Evolutionary conservation across 2,888 invertebrate species (phyloP).

Genomic region (Phalera bucephala): DNA sequence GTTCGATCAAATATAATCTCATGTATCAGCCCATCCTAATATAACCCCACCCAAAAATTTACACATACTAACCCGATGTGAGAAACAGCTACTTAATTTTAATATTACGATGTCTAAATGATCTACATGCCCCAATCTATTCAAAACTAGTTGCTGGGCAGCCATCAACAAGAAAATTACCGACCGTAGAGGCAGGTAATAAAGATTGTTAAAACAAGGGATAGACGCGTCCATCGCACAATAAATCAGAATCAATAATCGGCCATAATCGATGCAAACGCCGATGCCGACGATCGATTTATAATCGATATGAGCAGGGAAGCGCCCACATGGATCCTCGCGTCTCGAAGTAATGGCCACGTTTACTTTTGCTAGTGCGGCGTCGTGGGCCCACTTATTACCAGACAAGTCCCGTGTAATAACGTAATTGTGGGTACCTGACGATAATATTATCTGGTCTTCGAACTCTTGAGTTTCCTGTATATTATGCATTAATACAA

Average conservation of each 20-base stretch:
- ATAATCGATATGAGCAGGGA: constrained; percentile 48
- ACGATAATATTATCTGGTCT: constrained; percentile 1
- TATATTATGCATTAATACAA: no score
- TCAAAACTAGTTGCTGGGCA: no score
- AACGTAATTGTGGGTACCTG: constrained; percentile 9
- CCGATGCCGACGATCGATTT: constrained; percentile 51
- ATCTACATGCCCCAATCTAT: no score
- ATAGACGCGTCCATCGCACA: constrained; percentile 16
- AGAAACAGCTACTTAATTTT: no score
- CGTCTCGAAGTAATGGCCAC: constrained; percentile 32
- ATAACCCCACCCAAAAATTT: no score
- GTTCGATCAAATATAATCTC: no score
- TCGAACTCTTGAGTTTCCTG: not conserved
- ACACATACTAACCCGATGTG: no score
- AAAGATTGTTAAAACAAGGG: constrained; percentile 3
- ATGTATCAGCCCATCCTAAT: no score
- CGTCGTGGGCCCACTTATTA: constrained; percentile 8
- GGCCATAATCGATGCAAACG: constrained; percentile 57
- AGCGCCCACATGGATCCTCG: constrained; percentile 31
- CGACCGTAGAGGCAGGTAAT: not conserved
- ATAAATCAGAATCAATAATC: constrained; percentile 59
- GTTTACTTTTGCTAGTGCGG: constrained; percentile 23
- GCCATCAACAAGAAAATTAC: not conserved
- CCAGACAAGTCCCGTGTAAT: constrained; percentile 9
- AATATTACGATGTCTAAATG: no score